These are phyloP conservation scores for Coboldia fuscipes DNA, from an alignment of 1,140 invertebrate species.

Conservation along the genomic window DNA sequence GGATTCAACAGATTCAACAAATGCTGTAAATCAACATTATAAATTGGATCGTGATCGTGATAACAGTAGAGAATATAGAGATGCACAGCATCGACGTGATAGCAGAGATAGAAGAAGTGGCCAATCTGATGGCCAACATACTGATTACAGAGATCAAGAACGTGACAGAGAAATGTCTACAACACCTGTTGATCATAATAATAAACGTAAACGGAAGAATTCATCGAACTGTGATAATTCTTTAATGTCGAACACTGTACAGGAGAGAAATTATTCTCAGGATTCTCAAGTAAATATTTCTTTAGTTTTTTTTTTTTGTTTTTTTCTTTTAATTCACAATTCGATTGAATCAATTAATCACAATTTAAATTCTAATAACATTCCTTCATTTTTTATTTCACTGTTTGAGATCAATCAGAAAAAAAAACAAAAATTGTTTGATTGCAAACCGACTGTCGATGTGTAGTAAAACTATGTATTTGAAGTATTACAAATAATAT, in stretches of 20 bases:
- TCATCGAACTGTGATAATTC: constrained; percentile 43
- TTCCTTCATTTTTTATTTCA: too few relatives aligned
- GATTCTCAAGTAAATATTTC: constrained; percentile 34
- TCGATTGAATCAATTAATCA: too few relatives aligned
- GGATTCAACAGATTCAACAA: constrained; percentile 12
- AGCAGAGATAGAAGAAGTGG: constrained; percentile 1
- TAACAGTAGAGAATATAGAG: constrained; percentile 3
- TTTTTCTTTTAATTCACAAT: too few relatives aligned
- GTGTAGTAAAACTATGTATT: background rate
- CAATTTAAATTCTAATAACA: too few relatives aligned
- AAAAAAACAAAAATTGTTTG: too few relatives aligned
- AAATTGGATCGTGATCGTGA: constrained; percentile 10
- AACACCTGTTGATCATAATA: constrained; percentile 23
- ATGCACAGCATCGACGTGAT: background rate
- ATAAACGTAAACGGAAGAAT: constrained; percentile 45
- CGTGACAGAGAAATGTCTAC: constrained; percentile 20
- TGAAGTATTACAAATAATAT: background rate
- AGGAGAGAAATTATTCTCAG: constrained; percentile 32
- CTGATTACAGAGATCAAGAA: constrained; percentile 8
- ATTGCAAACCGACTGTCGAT: background rate
- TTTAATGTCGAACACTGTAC: constrained; percentile 29
- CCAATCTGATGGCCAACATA: constrained; percentile 1
- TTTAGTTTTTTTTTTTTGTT: constrained; percentile 6
- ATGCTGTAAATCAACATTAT: constrained; percentile 14
- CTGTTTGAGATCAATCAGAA: too few relatives aligned